Evolutionary conservation across 2,888 invertebrate genomes (phyloP).

Genomic region (Patella ulyssiponensis): DNA sequence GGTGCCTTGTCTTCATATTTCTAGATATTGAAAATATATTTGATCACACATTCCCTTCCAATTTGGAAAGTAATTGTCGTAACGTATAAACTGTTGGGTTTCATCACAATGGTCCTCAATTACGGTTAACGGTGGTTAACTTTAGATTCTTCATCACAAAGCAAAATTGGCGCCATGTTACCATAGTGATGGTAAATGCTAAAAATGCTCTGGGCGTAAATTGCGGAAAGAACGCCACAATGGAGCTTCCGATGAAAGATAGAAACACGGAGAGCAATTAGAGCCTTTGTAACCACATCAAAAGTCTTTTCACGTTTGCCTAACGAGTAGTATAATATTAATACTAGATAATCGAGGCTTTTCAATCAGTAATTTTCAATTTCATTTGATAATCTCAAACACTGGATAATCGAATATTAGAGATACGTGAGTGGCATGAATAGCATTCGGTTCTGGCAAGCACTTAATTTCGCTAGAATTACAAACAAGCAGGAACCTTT

Average conservation of each 20-base stretch:
- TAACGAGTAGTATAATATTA: too few species aligned
- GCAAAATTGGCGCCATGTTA: neutral
- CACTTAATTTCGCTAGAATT: too few species aligned
- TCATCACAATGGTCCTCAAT: slow-evolving; percentile 5
- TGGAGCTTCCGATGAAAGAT: neutral
- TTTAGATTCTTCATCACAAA: neutral
- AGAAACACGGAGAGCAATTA: slow-evolving; percentile 2
- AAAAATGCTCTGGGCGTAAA: neutral
- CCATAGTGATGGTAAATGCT: neutral
- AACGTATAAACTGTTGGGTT: slow-evolving; percentile 3
- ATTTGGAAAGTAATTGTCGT: neutral
- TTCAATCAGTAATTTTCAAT: too few species aligned
- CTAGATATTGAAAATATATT: neutral
- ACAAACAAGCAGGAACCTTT: too few species aligned
- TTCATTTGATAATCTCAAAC: too few species aligned
- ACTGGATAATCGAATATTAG: too few species aligned
- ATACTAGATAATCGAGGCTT: too few species aligned
- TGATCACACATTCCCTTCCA: neutral
- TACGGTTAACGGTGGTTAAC: neutral
- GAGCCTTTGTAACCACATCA: neutral
- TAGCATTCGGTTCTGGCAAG: too few species aligned
- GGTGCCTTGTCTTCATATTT: too few species aligned
- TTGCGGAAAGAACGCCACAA: slow-evolving; percentile 2
- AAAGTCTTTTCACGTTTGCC: neutral
- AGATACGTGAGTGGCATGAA: too few species aligned